Conservation (phyloP, 2,888 invertebrate species). For the Epicampocera succincta region DNA sequence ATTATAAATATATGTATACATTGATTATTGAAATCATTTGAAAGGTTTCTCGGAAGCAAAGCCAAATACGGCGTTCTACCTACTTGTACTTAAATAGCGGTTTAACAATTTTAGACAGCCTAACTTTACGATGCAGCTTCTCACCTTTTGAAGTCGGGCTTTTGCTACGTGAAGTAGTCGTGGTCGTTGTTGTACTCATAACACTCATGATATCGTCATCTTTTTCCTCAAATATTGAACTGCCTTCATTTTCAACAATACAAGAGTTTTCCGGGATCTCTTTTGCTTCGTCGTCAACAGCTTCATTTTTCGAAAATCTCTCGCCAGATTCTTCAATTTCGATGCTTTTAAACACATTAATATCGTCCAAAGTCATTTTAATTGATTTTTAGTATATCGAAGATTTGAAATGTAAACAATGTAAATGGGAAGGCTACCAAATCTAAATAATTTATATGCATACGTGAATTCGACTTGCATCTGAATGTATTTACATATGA, state of each 20-base stretch:
- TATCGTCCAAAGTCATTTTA: conserved; percentile 50
- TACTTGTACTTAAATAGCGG: conserved; percentile 86
- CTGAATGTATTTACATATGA: too few relatives aligned
- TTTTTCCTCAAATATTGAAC: conserved; percentile 73
- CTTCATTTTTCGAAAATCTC: not conserved
- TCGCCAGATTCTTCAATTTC: not conserved
- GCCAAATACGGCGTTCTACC: not conserved
- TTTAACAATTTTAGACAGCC: conserved; percentile 85
- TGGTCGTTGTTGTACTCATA: conserved; percentile 90
- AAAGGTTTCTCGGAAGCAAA: too few relatives aligned
- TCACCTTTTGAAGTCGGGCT: conserved; percentile 87
- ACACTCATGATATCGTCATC: conserved; percentile 89
- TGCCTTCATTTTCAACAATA: conserved; percentile 66
- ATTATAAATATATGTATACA: not conserved
- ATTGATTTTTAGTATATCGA: too few relatives aligned
- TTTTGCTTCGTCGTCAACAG: not conserved
- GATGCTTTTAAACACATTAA: conserved; percentile 4
- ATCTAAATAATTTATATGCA: too few relatives aligned
- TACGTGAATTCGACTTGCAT: too few relatives aligned
- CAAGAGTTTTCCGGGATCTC: not conserved
- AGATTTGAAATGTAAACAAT: too few relatives aligned
- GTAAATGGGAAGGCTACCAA: too few relatives aligned
- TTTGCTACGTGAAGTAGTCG: conserved; percentile 90
- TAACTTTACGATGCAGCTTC: conserved; percentile 79
- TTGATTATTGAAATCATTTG: too few relatives aligned